A percentile compares a stretch with the other conserved stretches of the same genome.
Evolutionary conservation across 1,140 invertebrate species (phyloP).

Genomic region (fruit fly (Drosophila melanogaster)): DNA sequence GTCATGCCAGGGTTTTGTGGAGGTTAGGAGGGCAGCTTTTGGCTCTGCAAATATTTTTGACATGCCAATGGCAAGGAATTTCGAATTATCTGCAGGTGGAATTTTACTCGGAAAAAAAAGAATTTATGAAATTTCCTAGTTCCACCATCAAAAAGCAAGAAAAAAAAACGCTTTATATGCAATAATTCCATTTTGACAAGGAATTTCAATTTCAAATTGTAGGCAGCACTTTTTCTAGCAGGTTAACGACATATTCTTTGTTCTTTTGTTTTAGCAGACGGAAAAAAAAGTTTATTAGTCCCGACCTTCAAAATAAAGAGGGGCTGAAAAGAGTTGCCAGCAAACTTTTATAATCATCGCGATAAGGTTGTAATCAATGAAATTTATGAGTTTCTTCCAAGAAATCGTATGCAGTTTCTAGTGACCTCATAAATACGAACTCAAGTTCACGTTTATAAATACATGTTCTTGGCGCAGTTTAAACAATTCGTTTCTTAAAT

Average conservation of each 20-base stretch:
- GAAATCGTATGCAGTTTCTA: slow-evolving; percentile 32
- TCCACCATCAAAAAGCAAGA: background rate
- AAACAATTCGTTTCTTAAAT: background rate
- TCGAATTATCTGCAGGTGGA: slow-evolving; percentile 49
- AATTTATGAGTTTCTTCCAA: slow-evolving; percentile 26
- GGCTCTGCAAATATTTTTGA: slow-evolving; percentile 52
- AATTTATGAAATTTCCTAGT: slow-evolving; percentile 18
- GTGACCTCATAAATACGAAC: slow-evolving; percentile 26
- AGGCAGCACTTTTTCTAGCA: slow-evolving; percentile 13
- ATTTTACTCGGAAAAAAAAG: slow-evolving; percentile 30
- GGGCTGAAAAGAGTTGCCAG: slow-evolving; percentile 6
- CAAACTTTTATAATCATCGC: slow-evolving; percentile 14
- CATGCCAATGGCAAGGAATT: slow-evolving; percentile 49
- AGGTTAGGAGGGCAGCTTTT: slow-evolving; percentile 13
- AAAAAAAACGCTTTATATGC: slow-evolving; percentile 10
- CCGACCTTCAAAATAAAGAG: slow-evolving; percentile 39
- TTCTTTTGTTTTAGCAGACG: slow-evolving; percentile 20
- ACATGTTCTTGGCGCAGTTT: slow-evolving; percentile 2
- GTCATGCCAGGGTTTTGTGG: slow-evolving; percentile 33
- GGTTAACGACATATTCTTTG: slow-evolving; percentile 19
- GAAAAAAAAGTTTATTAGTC: slow-evolving; percentile 38
- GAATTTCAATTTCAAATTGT: slow-evolving; percentile 30
- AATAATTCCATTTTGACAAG: slow-evolving; percentile 16
- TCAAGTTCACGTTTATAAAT: slow-evolving; percentile 33
- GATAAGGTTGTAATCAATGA: slow-evolving; percentile 21